phyloP scores from a whole-genome alignment of 2,888 invertebrate genomes.

The Euproctis similis region DNA sequence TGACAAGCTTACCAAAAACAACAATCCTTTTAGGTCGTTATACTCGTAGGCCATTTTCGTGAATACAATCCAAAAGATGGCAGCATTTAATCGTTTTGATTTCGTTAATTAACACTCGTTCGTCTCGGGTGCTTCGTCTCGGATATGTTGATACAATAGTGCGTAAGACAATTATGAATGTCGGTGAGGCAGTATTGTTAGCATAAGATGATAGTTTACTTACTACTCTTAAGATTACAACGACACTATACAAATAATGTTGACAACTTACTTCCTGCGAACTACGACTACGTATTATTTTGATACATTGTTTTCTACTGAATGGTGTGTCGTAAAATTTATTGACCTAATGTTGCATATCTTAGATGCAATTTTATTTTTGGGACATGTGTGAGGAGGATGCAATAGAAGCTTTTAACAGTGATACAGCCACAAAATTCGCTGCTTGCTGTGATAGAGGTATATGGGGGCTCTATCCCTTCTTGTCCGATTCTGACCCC shows the following conservation, averaged over 20 bases:
- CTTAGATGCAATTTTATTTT: no score
- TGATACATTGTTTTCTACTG: neutral
- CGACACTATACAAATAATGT: conserved; percentile 55
- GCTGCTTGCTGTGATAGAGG: no score
- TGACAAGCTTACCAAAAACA: conserved; percentile 39
- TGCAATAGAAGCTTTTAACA: no score
- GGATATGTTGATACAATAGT: conserved; percentile 38
- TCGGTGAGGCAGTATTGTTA: conserved; percentile 44
- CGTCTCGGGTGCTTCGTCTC: conserved; percentile 42
- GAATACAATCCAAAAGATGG: conserved; percentile 14
- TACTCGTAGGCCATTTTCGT: conserved; percentile 45
- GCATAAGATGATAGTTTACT: conserved; percentile 46
- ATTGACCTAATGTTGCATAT: no score
- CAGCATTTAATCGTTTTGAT: conserved; percentile 34
- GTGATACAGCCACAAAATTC: no score
- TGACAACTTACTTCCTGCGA: conserved; percentile 62
- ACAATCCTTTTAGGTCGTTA: conserved; percentile 35
- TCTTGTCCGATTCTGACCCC: no score
- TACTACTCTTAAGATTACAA: conserved; percentile 50
- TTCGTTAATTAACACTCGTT: conserved; percentile 35
- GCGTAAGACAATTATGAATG: conserved; percentile 44
- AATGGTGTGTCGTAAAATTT: neutral
- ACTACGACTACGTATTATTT: conserved; percentile 15
- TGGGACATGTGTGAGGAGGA: no score
- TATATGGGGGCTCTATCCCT: no score